These are phyloP conservation scores for Cynocephalus volans DNA, from an alignment of 2,113 vertebrate genomes.

Conservation along the genomic window DNA sequence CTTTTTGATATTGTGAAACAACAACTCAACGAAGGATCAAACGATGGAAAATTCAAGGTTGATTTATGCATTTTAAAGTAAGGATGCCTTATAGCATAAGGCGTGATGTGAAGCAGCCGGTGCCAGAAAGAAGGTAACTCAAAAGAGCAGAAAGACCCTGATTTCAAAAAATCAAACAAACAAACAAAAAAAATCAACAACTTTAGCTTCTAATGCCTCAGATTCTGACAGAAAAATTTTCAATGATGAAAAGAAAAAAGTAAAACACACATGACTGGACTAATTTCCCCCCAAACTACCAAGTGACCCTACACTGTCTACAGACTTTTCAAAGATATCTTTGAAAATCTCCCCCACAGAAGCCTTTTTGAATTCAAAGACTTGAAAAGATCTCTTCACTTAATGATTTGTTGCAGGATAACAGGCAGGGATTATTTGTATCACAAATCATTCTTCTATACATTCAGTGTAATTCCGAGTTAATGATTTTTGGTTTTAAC, in stretches of 20 bases:
- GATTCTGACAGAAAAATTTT: conserved; percentile 22
- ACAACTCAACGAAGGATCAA: conserved; percentile 57
- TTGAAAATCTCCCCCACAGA: neutral
- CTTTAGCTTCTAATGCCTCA: neutral
- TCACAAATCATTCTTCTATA: neutral
- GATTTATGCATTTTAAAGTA: conserved; percentile 34
- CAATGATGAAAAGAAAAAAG: conserved; percentile 38
- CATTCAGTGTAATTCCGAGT: neutral
- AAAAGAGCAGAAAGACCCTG: conserved; percentile 5
- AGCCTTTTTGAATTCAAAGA: neutral
- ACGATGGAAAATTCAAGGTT: conserved; percentile 50
- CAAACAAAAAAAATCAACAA: conserved; percentile 21
- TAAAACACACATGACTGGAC: neutral
- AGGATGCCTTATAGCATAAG: neutral
- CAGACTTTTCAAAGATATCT: neutral
- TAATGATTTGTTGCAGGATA: neutral
- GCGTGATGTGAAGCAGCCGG: neutral
- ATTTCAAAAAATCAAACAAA: conserved; percentile 20
- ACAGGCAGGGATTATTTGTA: neutral
- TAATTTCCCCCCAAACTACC: neutral
- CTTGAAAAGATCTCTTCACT: neutral
- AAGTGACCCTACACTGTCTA: neutral
- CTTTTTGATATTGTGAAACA: conserved; percentile 54
- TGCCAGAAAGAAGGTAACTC: neutral
- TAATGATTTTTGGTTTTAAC: neutral